Base-by-base conservation (phyloP, 2,113 vertebrate species). In the Apodemus speciosus region DNA sequence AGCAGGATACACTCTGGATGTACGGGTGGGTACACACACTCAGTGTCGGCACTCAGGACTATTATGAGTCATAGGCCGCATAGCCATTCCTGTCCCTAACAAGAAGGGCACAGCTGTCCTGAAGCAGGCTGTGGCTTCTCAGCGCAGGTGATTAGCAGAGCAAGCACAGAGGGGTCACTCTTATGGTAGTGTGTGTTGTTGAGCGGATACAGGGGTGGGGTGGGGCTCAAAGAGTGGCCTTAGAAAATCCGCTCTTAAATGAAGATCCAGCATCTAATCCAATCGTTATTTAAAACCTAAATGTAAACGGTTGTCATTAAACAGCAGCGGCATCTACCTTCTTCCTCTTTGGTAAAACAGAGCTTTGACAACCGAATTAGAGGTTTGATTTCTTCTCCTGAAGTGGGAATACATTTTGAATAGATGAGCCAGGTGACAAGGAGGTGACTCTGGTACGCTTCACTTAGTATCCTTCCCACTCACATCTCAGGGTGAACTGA, bases 271-370 rank as follows among this genome's bases (percentile, higher is more conserved):
- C 2, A 0, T 20, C 10, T 27, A 6, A 38, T 10, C 30, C 79
- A 3, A 15, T 8, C 1, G 23, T 68, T 15, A n/a, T 2, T 60
- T 25, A 40, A 85, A 53, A 13, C 21, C 18, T 77, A 4, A 83
- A 64, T 40, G 6, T 40, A 16, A 80, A 40, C 10, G 15, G 49
- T 6, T 30, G 30, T 46, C 43, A 27, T 20, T 53, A 1, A 32
- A 14, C 1, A 3, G 20, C 9, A 18, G 49, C 2, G 43, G n/a
- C 8, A 15, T 43, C 58, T 32, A 25, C 0, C 1, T 2, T 6
- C 9, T 38, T 73, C 8, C 32, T 76, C 18, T 21, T 21, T 32
- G 15, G 38, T 32, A 40, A 18, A 6, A 35, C 11, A 9, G 2
- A 46, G 15, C 64, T 14, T 35, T 30, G 27, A 38, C 64, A 79